Evolutionary conservation across 2,888 invertebrate species (phyloP), one percentile per base, ranked within the genome.

Genomic region (Drosophila monieri): DNA sequence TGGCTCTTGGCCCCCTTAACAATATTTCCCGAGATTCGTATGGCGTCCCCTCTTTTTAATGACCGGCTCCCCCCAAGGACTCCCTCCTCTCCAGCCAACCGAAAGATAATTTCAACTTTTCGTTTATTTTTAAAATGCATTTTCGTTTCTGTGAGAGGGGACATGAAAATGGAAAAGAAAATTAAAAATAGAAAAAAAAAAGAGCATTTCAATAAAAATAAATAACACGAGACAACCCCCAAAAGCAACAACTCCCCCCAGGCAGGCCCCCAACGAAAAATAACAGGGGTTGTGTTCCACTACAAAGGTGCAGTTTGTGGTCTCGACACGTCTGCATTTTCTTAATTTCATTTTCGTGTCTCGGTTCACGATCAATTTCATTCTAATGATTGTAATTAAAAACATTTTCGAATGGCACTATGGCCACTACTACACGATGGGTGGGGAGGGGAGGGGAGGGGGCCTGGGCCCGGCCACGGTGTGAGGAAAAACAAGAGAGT

Each of bases 321-420:
- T 58, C 54, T 37, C 47, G 37, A 41, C 51, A 35, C 52, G 67
- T 46, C 53, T 69, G 70, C 49, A 54, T 73, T 81, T 83, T 68
- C 66, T 59, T 80, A 84, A 86, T 83, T 86, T 86, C 61, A 76
- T 86, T 83, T 83, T 83, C 74, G 84, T 85, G 77, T 72, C 75
- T 64, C 79, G 68, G 60, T 79, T 81, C 77, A 81, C 81, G 81
- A 81, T 83, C 80, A 83, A 83, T 85, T 83, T 83, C 78, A 80
- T 78, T 78, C 59, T 76, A 83, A 83, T 83, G 86, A 73, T 80
- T 74, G 76, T 77, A 85, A 85, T 83, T 79, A 85, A 83, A 85
- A 85, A 66, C 66, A 80, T 77, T 84, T 64, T 77, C 32, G 64
- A 56, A 44, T 55, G 57, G 43, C 46, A 46, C 30, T 35, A 27